A percentile compares a stretch with the other conserved stretches of the same genome.
These are phyloP conservation scores for Anthopleura xanthogrammica DNA, from an alignment of 92 coral and sea anemone species.

Conservation along the genomic window DNA sequence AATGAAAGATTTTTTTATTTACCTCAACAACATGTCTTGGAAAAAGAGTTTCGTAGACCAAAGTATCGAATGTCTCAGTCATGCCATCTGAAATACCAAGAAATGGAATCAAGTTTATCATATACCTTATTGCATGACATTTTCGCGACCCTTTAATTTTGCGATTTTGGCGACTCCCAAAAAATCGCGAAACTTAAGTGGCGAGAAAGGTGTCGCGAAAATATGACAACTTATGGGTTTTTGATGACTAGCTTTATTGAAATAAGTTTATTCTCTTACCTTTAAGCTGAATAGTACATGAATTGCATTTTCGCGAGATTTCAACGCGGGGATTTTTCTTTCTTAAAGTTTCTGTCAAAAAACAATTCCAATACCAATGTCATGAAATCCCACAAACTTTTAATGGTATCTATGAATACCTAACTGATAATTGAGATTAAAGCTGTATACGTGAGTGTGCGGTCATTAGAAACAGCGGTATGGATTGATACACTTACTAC, in stretches of 20 bases:
- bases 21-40: conserved; percentile 76
- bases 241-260: too few relatives aligned
- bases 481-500: too few relatives aligned
- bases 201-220: too few relatives aligned
- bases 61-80: conserved; percentile 71
- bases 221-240: too few relatives aligned
- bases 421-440: too few relatives aligned
- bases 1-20: background rate
- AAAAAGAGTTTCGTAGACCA: conserved; percentile 73
- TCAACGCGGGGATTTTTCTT: conserved; percentile 77
- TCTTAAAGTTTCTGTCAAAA: conserved; percentile 52
- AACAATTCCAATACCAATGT: background rate
- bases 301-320: conserved; percentile 62
- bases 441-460: too few relatives aligned
- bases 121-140: too few relatives aligned
- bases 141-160: background rate
- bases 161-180: background rate
- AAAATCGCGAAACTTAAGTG: too few relatives aligned
- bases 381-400: background rate
- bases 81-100: conserved; percentile 61
- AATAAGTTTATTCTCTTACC: conserved; percentile 31
- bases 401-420: background rate
- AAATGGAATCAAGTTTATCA: too few relatives aligned
- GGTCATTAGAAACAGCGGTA: too few relatives aligned
- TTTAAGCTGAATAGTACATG: conserved; percentile 72